Evolutionary conservation across 2,797 vertebrate species (phyloP).

Genomic region (Meda fulgida): DNA sequence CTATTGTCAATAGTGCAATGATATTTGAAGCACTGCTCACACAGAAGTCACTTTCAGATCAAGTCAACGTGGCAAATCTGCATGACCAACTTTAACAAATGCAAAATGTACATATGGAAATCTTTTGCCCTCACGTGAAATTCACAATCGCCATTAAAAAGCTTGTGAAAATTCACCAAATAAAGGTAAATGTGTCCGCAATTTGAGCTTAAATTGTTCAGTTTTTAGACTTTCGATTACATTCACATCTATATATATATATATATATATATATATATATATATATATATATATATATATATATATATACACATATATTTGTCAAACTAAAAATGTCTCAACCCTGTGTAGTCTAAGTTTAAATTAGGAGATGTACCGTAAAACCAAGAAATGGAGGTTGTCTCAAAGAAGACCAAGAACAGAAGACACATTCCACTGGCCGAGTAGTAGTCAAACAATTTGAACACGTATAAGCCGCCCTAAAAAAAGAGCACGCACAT

Average conservation of each 20-base stretch:
- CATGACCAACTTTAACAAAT: neutral
- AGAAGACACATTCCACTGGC: conserved; percentile 94
- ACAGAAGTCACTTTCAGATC: neutral
- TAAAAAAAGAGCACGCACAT: conserved; percentile 62
- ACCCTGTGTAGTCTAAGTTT: neutral
- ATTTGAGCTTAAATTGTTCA: neutral
- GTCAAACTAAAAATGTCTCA: neutral
- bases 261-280: no score
- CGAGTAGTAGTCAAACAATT: conserved; percentile 94
- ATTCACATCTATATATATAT: neutral
- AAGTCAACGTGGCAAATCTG: neutral
- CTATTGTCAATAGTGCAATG: neutral
- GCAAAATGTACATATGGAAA: neutral
- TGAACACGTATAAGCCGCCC: conserved; percentile 93
- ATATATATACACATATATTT: no score
- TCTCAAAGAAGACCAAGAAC: conserved; percentile 93
- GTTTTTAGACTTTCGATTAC: neutral
- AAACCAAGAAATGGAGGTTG: conserved; percentile 90
- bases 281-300: no score
- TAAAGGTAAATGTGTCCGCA: neutral
- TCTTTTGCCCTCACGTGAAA: neutral
- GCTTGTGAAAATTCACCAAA: neutral
- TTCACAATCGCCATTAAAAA: neutral
- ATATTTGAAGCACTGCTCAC: neutral
- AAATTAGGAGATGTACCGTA: conserved; percentile 77